phyloP scores from a whole-genome alignment of 2,797 vertebrate genomes.

The Mormyrus proboscirostris region DNA sequence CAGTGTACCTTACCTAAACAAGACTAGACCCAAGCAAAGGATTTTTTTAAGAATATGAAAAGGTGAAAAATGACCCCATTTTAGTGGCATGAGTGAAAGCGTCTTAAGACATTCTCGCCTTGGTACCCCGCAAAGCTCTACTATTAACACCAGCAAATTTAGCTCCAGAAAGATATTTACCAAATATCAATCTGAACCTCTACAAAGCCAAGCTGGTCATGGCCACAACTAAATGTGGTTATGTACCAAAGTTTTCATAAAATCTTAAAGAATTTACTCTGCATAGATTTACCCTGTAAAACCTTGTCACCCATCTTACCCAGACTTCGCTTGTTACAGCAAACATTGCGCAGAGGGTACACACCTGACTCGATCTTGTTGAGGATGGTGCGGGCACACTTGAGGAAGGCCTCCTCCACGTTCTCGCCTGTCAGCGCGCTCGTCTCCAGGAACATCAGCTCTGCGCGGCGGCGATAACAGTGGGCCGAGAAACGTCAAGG shows the following conservation, averaged over 20 bases:
- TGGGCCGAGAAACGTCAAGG: not conserved
- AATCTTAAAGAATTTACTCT: not conserved
- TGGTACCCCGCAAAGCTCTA: not conserved
- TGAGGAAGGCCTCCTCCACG: conserved; percentile 88
- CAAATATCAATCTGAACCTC: not conserved
- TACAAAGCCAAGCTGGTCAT: not conserved
- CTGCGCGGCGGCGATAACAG: conserved; percentile 43
- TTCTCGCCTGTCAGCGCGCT: conserved; percentile 89
- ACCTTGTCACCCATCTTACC: not conserved
- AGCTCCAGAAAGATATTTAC: not conserved
- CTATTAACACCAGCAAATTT: not conserved
- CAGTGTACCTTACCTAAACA: not conserved
- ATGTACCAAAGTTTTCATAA: not conserved
- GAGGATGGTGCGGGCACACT: conserved; percentile 84
- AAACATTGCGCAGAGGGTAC: not conserved
- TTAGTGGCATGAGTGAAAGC: not conserved
- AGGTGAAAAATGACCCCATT: not conserved
- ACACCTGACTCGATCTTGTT: conserved; percentile 90
- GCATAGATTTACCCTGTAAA: not conserved
- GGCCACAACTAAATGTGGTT: not conserved
- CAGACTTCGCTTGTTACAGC: not conserved
- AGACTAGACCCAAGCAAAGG: not conserved
- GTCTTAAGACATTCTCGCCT: not conserved
- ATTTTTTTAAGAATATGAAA: not conserved
- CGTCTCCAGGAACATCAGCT: conserved; percentile 89